Evolutionary conservation across 2,888 invertebrate genomes (phyloP), one percentile per base, ranked within the genome.

Genomic region (Luffia ferchaultella): DNA sequence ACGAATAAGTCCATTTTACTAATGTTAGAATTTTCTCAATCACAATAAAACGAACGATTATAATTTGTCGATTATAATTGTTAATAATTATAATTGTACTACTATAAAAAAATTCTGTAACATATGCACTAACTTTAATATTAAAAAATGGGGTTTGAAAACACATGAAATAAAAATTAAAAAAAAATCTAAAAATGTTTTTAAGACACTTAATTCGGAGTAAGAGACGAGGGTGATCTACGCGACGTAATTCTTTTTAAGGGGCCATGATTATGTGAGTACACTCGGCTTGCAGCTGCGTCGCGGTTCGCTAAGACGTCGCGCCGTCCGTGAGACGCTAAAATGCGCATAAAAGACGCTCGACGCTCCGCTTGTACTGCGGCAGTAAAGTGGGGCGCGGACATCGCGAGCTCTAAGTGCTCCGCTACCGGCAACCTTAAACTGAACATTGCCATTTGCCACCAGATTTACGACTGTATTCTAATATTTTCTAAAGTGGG

Each of bases 331-430:
- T 49, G 59, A 67, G 65, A 61, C 70, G 76, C 73, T 78, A 77
- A 77, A 78, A 78, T 77, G 76, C 72, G 74, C 74, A 77, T 76
- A 75, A 77, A 76, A 62, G 65, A 49, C 49, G 20, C 30, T 30
- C 49, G 43, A 42, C 43, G 70, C 70, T 68, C 61, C 71, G 70
- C 70, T 68, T 73, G 71, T 70, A 62, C 63, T 45, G 56, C 18
- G 54, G 62, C 65, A 57, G 15, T 50, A 51, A 2, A 48, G 52
- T 42, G 15, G 20, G 60, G 63, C 61, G 62, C 47, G 72, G 75
- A 75, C 74, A 73, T 16, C 51, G 48, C 51, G 44, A n/a, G 69
- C 64, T 62, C 69, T 74, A 73, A 79, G 78, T 74, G 75, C 75
- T 71, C 75, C 75, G 73, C 12, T 30, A 30, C 30, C 12, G 30